Conservation (phyloP, 2,888 invertebrate species). For the Argyra leucocephala region DNA sequence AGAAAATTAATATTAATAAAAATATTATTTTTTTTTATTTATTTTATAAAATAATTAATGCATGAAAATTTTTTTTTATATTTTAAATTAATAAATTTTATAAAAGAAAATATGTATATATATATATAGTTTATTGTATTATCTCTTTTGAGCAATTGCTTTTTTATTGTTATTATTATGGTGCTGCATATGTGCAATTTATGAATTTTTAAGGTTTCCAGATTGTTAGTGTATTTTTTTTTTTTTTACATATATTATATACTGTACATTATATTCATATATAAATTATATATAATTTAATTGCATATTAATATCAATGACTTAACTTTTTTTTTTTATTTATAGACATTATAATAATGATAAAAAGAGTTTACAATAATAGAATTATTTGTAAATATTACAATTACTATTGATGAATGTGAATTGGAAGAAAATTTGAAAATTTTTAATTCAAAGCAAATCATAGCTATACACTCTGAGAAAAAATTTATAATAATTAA, state of each 20-base stretch:
- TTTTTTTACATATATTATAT: no score
- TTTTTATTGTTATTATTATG: neutral
- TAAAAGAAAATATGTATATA: no score
- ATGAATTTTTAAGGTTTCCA: neutral
- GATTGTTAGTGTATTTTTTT: neutral
- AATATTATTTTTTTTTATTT: neutral
- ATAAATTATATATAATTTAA: neutral
- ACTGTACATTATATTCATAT: neutral
- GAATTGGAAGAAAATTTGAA: no score
- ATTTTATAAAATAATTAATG: neutral
- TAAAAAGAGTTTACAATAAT: no score
- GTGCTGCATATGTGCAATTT: neutral
- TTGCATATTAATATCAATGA: neutral
- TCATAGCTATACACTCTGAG: no score
- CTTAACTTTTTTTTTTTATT: neutral
- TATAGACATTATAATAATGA: no score
- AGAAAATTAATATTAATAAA: neutral
- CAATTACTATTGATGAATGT: no score
- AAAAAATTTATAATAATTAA: no score
- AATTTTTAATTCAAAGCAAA: no score
- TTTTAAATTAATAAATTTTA: no score
- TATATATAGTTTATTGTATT: neutral
- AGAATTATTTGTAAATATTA: no score
- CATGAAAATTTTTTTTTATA: neutral
- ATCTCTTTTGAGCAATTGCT: neutral